Evolutionary conservation across 2,113 vertebrate genomes (phyloP).

Genomic region (Atherinomorus stipes): DNA sequence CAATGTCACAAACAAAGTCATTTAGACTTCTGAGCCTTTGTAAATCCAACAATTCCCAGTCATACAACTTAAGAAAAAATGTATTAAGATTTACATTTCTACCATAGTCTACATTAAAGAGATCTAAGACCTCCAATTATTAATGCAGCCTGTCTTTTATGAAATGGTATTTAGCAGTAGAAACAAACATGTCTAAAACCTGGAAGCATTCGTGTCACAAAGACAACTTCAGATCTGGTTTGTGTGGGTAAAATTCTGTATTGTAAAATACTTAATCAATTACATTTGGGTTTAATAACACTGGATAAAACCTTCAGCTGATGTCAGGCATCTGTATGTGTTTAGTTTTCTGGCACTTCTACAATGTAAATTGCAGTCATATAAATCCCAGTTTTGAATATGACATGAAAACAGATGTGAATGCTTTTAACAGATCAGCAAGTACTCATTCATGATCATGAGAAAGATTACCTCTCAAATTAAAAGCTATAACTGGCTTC

Average conservation of each 20-base stretch:
- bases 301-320: not conserved
- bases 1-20: not conserved
- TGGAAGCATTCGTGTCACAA: too few species aligned
- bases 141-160: not conserved
- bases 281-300: not conserved
- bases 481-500: not conserved
- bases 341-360: not conserved
- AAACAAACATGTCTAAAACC: not conserved
- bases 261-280: not conserved
- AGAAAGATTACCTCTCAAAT: not conserved
- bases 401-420: not conserved
- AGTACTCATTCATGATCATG: not conserved
- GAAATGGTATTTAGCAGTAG: not conserved
- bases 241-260: not conserved
- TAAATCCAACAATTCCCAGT: not conserved
- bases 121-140: not conserved
- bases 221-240: not conserved
- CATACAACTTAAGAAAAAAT: not conserved
- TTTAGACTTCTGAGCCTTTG: not conserved
- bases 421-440: not conserved
- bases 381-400: constrained; percentile 2
- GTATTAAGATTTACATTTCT: not conserved
- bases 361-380: not conserved
- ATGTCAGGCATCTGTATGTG: not conserved
- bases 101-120: not conserved